These are phyloP conservation scores for Callocephalon fimbriatum DNA, from an alignment of 2,113 vertebrate genomes.

Conservation along the genomic window DNA sequence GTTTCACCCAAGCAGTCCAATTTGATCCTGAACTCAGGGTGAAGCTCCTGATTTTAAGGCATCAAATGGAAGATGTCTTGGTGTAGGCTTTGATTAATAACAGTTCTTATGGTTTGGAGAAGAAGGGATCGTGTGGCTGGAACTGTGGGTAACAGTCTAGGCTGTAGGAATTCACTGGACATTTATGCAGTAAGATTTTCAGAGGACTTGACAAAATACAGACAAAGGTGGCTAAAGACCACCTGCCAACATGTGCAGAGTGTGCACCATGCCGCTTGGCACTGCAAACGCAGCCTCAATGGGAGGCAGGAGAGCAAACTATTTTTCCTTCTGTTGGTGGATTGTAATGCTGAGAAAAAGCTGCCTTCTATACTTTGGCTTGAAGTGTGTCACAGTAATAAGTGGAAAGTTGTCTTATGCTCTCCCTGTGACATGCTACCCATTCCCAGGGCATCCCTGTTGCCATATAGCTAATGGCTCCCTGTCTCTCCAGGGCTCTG, in stretches of 20 bases:
- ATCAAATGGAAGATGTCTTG: not conserved
- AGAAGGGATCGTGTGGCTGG: not conserved
- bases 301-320: not conserved
- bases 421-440: not conserved
- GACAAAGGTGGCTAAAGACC: accelerated
- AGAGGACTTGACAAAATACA: not conserved
- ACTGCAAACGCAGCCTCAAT: not conserved
- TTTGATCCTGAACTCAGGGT: not conserved
- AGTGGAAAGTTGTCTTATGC: accelerated
- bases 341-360: not conserved
- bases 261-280: accelerated
- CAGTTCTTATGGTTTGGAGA: not conserved
- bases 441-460: accelerated
- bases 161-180: not conserved
- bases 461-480: not conserved
- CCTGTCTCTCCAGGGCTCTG: not conserved
- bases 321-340: not conserved
- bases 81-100: not conserved
- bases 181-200: not conserved
- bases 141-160: not conserved
- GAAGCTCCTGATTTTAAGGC: not conserved
- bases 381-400: not conserved
- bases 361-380: not conserved
- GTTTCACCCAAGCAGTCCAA: not conserved
- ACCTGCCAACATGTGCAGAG: not conserved